Base-by-base conservation (phyloP, 2,113 vertebrate species). In the Nycticorax nycticorax region DNA sequence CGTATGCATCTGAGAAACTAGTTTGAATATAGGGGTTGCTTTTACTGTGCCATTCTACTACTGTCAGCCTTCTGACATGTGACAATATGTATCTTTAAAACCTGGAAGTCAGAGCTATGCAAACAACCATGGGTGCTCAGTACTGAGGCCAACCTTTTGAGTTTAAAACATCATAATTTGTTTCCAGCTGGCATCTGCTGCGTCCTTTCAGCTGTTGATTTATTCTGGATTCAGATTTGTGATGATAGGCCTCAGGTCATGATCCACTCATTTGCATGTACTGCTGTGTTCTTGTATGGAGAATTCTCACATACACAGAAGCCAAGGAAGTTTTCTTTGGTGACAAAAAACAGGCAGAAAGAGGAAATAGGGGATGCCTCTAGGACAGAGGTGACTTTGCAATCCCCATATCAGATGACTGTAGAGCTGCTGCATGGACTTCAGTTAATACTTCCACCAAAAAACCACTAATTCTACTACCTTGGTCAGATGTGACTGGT, bases 381-480 rank as follows among this genome's bases (percentile, higher is more conserved):
- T 4, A 39, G 63, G 59, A 57, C 37, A 56, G 39, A 57, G 27
- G 28, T 67, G 74, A 47, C 66, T 85, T 79, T 28, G 52, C 66
- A 71, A 0, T 81, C 52, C 57, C 60, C 1, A 0, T n/a, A 2
- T 67, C n/a, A 30, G 73, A 57, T 8, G 53, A 4, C 3, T 17
- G 32, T 32, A 52, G n/a, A 56, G 23, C 41, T 72, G 52, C 71
- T 75, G 28, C n/a, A 3, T 64, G 39, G 56, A 48, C 27, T 62
- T 78, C 12, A 52, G 4, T 35, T 48, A 48, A 23, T 43, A 24
- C 62, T 82, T 57, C 69, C 57, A 43, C n/a, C 32, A 23, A 81
- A 8, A 7, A 1, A 6, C 5, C 52, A 30, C 24, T 16, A 39
- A 10, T 62, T 85, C 15, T 45, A 0, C 27, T 59, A 5, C n/a